These are phyloP conservation scores for Carassius carassius DNA, from an alignment of 2,113 vertebrate species.

Conservation along the genomic window DNA sequence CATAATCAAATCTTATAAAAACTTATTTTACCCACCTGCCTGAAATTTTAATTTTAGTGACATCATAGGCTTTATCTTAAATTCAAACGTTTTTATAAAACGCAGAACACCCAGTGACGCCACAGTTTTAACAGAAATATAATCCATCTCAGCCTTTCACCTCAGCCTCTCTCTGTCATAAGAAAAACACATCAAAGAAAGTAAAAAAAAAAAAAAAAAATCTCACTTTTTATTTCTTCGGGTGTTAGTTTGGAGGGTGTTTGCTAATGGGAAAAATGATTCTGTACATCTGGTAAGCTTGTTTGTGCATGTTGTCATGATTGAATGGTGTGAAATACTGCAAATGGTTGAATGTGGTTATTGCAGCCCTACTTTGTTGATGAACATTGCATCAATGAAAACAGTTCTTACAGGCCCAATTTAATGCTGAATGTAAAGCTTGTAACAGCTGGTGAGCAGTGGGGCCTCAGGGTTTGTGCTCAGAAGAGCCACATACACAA, in stretches of 20 bases:
- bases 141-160: no score
- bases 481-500: not conserved
- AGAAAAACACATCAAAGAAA: no score
- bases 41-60: no score
- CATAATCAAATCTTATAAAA: no score
- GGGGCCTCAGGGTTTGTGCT: constrained; percentile 11
- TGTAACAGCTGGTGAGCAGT: not conserved
- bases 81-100: no score
- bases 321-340: not conserved
- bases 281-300: not conserved
- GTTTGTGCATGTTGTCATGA: not conserved
- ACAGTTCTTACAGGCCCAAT: not conserved
- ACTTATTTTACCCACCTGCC: no score
- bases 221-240: not conserved
- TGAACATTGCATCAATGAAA: not conserved
- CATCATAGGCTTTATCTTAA: no score
- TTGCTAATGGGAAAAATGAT: not conserved
- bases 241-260: not conserved
- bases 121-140: no score
- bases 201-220: no score
- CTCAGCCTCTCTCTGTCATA: no score
- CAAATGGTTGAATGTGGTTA: not conserved
- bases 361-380: not conserved
- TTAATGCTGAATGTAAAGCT: not conserved
- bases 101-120: no score